These are phyloP conservation scores for Silurus lanzhouensis DNA, from an alignment of 2,797 vertebrate genomes.

Conservation along the genomic window DNA sequence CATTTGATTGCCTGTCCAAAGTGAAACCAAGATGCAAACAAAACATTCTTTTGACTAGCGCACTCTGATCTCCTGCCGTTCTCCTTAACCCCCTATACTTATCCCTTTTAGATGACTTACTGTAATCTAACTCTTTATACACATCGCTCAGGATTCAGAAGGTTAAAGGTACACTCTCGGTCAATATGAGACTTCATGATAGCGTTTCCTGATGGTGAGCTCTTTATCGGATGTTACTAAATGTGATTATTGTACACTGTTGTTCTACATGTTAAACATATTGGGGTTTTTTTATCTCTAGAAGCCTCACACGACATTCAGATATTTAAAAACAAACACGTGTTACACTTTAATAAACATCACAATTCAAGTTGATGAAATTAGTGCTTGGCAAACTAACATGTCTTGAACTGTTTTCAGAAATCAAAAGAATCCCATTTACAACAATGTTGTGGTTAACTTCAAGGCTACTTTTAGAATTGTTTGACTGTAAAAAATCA, in stretches of 20 bases:
- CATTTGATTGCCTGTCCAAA: slow-evolving; percentile 53
- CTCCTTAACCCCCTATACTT: slow-evolving; percentile 2
- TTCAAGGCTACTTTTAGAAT: not conserved
- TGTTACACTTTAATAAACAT: slow-evolving; percentile 37
- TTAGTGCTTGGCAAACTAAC: slow-evolving; percentile 19
- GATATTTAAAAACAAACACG: slow-evolving; percentile 41
- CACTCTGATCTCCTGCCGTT: not conserved
- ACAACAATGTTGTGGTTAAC: not conserved
- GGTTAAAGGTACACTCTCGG: slow-evolving; percentile 37
- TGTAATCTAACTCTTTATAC: slow-evolving; percentile 57
- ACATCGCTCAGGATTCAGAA: slow-evolving; percentile 55
- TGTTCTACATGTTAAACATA: not conserved
- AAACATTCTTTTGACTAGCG: slow-evolving; percentile 42
- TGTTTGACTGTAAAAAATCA: not conserved
- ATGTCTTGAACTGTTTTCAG: slow-evolving; percentile 10
- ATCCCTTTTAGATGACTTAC: slow-evolving; percentile 17
- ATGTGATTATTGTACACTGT: slow-evolving; percentile 19
- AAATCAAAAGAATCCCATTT: slow-evolving; percentile 34
- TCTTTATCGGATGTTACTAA: not conserved
- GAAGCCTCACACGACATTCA: slow-evolving; percentile 19
- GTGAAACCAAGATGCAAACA: slow-evolving; percentile 64
- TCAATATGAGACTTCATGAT: slow-evolving; percentile 7
- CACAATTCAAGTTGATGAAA: slow-evolving; percentile 38
- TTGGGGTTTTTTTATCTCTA: slow-evolving; percentile 36
- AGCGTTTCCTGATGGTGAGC: not conserved